phyloP scores from a whole-genome alignment of 2,113 vertebrate genomes.

The Xiphophorus couchianus region DNA sequence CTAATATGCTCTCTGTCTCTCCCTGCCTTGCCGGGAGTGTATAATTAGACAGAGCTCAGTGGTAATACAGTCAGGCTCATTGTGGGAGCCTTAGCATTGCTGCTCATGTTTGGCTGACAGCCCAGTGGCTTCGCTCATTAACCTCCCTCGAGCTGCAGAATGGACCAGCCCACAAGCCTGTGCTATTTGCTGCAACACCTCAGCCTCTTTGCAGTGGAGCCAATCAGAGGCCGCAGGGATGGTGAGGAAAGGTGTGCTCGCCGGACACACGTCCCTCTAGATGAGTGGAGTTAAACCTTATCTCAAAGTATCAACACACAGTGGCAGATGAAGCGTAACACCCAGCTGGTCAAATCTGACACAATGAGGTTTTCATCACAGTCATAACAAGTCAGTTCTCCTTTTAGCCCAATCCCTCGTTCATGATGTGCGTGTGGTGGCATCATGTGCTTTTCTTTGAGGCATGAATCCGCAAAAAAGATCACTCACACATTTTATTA shows the following conservation, averaged over 20 bases:
- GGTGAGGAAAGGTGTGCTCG: conserved; percentile 48
- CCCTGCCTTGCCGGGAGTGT: conserved; percentile 72
- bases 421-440: conserved; percentile 40
- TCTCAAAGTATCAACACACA: conserved; percentile 29
- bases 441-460: conserved; percentile 65
- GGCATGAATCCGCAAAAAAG: conserved; percentile 52
- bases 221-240: conserved; percentile 44
- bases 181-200: conserved; percentile 73
- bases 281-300: conserved; percentile 42
- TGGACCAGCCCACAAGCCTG: conserved; percentile 61
- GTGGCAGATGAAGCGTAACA: conserved; percentile 32
- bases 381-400: conserved; percentile 43
- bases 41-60: conserved; percentile 82
- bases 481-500: conserved; percentile 49
- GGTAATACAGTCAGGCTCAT: conserved; percentile 80
- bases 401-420: conserved; percentile 49
- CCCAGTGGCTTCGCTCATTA: conserved; percentile 82
- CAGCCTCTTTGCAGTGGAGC: conserved; percentile 52
- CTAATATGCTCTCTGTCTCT: conserved; percentile 57
- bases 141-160: conserved; percentile 75
- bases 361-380: conserved; percentile 29
- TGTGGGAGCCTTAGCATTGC: conserved; percentile 75
- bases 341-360: conserved; percentile 41
- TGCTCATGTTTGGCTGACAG: conserved; percentile 79
- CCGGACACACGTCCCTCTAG: conserved; percentile 18